Evolutionary conservation across 2,888 invertebrate genomes (phyloP).

Genomic region (Sabatieria punctata): DNA sequence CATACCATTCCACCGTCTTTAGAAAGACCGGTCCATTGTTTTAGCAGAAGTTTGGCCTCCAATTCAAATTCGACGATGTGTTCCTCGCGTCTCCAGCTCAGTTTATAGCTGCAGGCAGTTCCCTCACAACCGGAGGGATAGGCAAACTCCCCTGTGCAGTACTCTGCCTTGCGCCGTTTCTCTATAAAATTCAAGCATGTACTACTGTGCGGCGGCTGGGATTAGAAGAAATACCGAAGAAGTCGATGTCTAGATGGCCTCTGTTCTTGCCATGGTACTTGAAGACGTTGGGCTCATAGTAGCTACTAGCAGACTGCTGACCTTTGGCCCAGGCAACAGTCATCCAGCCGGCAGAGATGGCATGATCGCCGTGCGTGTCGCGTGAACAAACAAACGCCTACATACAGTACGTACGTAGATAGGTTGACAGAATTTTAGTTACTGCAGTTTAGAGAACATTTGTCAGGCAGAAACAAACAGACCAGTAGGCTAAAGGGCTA

Average conservation of each 20-base stretch:
- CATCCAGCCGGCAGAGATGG: slow-evolving; percentile 59
- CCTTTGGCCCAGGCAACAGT: slow-evolving; percentile 89
- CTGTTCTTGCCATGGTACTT: slow-evolving; percentile 73
- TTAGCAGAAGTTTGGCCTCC: slow-evolving; percentile 15
- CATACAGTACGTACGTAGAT: background rate
- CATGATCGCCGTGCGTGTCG: slow-evolving; percentile 64
- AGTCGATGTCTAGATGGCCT: slow-evolving; percentile 61
- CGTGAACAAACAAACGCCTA: background rate
- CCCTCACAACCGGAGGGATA: slow-evolving; percentile 24
- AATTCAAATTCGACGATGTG: slow-evolving; percentile 19
- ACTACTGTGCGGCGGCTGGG: background rate
- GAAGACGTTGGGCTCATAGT: slow-evolving; percentile 69
- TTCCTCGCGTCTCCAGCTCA: slow-evolving; percentile 25
- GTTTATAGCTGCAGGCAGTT: slow-evolving; percentile 22
- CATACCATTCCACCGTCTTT: slow-evolving; percentile 24
- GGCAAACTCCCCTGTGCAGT: slow-evolving; percentile 21
- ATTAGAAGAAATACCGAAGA: slow-evolving; percentile 42
- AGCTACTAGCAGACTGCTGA: slow-evolving; percentile 47
- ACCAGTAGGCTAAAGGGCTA: no score
- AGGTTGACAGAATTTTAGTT: background rate
- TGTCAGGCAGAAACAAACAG: no score
- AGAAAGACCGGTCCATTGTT: slow-evolving; percentile 31
- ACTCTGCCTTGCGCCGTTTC: background rate
- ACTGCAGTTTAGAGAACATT: no score
- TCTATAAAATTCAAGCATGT: background rate